Conservation (phyloP, 37 sponge, comb jelly and placozoan species). For the Tethya wilhelma region DNA sequence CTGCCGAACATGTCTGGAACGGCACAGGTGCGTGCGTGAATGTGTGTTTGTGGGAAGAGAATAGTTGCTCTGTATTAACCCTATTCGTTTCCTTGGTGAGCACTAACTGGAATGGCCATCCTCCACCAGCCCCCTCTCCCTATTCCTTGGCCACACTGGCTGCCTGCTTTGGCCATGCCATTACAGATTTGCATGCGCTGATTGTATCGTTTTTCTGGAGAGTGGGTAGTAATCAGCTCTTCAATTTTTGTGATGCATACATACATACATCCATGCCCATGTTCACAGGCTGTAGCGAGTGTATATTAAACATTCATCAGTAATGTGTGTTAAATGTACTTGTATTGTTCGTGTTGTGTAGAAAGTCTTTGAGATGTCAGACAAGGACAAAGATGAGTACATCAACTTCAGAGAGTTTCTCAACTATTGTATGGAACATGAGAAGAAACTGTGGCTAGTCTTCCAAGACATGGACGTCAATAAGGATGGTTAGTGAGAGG, state of each 20-base stretch:
- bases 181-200: background rate
- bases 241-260: no score
- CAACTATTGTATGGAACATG: slow-evolving; percentile 71
- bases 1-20: slow-evolving; percentile 39
- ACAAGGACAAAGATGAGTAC: slow-evolving; percentile 64
- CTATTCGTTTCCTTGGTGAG: background rate
- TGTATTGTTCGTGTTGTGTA: slow-evolving; percentile 6
- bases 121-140: background rate
- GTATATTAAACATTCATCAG: no score
- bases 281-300: no score
- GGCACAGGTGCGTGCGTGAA: slow-evolving; percentile 7
- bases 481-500: slow-evolving; percentile 66
- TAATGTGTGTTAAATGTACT: background rate
- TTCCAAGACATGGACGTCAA: slow-evolving; percentile 78
- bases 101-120: background rate
- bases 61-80: background rate
- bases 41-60: background rate
- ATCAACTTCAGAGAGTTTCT: slow-evolving; percentile 75
- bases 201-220: background rate
- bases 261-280: background rate
- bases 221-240: background rate
- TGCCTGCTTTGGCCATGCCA: background rate
- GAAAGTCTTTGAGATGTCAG: slow-evolving; percentile 59
- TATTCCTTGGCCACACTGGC: background rate
- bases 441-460: slow-evolving; percentile 72